These are phyloP conservation scores for Lepidurus arcticus DNA, from an alignment of 1,140 invertebrate genomes.

Conservation along the genomic window DNA sequence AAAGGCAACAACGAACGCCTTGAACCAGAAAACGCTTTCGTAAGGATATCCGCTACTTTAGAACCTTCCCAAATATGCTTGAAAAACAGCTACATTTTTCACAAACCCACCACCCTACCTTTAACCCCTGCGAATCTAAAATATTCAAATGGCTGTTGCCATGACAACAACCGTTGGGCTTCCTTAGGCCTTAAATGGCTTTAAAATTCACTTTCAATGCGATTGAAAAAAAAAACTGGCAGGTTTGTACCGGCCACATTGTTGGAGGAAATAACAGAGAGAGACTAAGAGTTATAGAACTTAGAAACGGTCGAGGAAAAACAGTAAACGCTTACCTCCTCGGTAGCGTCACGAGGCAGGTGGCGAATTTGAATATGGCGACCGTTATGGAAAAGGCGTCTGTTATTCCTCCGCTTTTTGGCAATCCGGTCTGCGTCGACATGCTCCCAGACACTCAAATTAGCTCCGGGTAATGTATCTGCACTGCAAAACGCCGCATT, in stretches of 20 bases:
- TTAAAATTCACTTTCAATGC: no score
- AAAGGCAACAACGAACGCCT: background rate
- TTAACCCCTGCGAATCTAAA: background rate
- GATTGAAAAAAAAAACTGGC: background rate
- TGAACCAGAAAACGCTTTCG: no score
- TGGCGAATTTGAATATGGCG: conserved; percentile 47
- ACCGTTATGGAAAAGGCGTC: conserved; percentile 45
- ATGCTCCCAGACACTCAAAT: background rate
- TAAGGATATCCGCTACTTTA: no score
- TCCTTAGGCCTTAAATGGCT: background rate
- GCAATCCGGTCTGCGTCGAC: background rate
- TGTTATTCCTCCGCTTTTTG: conserved; percentile 18
- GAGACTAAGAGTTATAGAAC: background rate
- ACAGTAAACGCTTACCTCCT: conserved; percentile 43
- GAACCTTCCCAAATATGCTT: no score
- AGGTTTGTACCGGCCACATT: background rate
- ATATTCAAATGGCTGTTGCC: background rate
- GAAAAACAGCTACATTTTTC: no score
- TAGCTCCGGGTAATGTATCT: background rate
- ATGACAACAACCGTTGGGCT: background rate
- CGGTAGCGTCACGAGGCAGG: conserved; percentile 47
- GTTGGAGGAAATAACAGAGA: background rate
- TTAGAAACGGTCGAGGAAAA: background rate
- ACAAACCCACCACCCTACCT: no score
- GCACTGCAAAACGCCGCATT: background rate